A percentile compares a stretch with the other conserved stretches of the same genome.
Evolutionary conservation across 2,888 invertebrate genomes (phyloP).

Genomic region (Helleia helle): DNA sequence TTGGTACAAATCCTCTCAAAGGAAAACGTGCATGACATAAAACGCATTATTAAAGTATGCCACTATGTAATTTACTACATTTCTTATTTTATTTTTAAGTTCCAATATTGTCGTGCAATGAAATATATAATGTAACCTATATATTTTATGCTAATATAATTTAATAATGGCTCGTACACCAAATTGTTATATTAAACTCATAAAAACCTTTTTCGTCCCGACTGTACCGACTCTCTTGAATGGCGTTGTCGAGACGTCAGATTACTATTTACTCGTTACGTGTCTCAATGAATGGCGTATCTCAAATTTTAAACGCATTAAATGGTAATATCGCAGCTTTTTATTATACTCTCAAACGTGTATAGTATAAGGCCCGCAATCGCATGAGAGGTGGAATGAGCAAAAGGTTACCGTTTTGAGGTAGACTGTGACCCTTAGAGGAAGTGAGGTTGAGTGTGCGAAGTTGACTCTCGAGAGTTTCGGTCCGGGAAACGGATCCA

Average conservation of each 20-base stretch:
- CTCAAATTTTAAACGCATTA: slow-evolving; percentile 30
- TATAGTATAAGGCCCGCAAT: slow-evolving; percentile 9
- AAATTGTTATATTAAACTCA: no score
- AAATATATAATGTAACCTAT: no score
- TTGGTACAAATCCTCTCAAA: no score
- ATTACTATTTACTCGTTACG: slow-evolving; percentile 69
- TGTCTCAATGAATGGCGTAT: slow-evolving; percentile 67
- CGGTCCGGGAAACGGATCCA: slow-evolving; percentile 38
- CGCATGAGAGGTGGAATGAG: slow-evolving; percentile 5
- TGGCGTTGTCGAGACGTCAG: slow-evolving; percentile 57
- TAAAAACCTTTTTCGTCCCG: slow-evolving; percentile 19
- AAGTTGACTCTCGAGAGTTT: slow-evolving; percentile 41
- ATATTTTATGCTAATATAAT: no score
- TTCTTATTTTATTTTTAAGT: no score
- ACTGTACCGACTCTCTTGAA: slow-evolving; percentile 55
- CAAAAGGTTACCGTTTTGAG: slow-evolving; percentile 22
- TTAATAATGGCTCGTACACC: no score
- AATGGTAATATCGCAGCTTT: not conserved
- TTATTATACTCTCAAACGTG: not conserved
- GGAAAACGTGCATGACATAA: no score
- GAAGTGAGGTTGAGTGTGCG: slow-evolving; percentile 46
- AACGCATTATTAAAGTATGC: no score
- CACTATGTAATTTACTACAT: no score
- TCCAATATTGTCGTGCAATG: no score
- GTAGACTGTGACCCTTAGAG: slow-evolving; percentile 40